Percentiles rank a stretch among this genome's conserved stretches.
Conservation (phyloP, 2,888 invertebrate genomes). For the Drosophila birchii region DNA sequence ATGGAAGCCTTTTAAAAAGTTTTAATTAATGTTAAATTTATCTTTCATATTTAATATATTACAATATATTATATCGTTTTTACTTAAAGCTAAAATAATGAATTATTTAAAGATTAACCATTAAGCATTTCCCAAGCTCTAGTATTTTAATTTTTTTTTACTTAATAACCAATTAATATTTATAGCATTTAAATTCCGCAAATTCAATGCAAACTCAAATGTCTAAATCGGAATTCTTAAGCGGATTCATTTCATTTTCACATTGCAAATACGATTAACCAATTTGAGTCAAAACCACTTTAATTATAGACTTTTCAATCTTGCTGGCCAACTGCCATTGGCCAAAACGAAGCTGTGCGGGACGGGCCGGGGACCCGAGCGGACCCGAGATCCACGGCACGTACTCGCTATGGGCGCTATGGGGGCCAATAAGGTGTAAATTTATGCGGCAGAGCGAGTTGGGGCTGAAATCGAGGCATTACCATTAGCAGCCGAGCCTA, state of each 20-base stretch:
- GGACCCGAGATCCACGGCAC: constrained; percentile 46
- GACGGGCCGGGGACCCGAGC: constrained; percentile 1
- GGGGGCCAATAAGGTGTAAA: constrained; percentile 84
- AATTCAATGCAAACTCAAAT: constrained; percentile 36
- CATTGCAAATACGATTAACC: constrained; percentile 75
- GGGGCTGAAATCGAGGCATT: constrained; percentile 52
- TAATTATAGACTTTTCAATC: constrained; percentile 60
- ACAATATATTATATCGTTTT: not conserved
- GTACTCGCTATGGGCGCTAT: constrained; percentile 75
- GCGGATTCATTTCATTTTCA: constrained; percentile 54
- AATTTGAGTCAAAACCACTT: constrained; percentile 81
- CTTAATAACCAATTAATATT: constrained; percentile 35
- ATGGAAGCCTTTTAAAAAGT: not conserved
- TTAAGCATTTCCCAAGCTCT: not conserved
- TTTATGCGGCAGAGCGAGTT: constrained; percentile 69
- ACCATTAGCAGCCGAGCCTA: constrained; percentile 59
- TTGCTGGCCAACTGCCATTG: constrained; percentile 40
- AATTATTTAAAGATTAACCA: not conserved
- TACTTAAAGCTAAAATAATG: not conserved
- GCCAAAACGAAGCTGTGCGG: constrained; percentile 20
- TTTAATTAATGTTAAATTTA: not conserved
- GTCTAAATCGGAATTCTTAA: constrained; percentile 21
- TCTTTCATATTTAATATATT: not conserved
- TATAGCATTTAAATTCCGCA: constrained; percentile 44
- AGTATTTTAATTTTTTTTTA: not conserved